Base-by-base conservation (phyloP, 2,113 vertebrate genomes). In the Spheniscus mendiculus region DNA sequence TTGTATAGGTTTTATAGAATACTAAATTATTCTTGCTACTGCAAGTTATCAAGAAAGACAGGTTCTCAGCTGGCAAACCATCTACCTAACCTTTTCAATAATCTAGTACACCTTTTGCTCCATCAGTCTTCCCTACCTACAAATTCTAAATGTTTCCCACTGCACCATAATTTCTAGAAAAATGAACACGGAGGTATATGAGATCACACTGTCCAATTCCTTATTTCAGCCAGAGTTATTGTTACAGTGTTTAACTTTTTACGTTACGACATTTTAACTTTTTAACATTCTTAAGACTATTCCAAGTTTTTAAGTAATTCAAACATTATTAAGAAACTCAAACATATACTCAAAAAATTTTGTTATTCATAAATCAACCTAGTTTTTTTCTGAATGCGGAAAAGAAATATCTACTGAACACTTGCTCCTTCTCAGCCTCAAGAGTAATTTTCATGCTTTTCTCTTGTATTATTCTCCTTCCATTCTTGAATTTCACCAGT, bases 171-270 rank as follows among this genome's bases (percentile, higher is more conserved):
- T 85, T 90, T 92, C n/a, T 77, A 34, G 20, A 74, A 74, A 66
- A 87, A 70, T n/a, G 0, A 36, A 62, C 38, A 63, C 5, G 0
- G 1, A 29, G 2, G 1, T 45, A n/a, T 10, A 23, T 14, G 22
- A 63, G 9, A 29, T 30, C 10, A 55, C 50, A 2, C 16, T 34
- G 7, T 53, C 27, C 8, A 67, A 20, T 38, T 63, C 10, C 6
- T 22, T 65, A n/a, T n/a, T 36, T 56, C 26, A 87, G 3, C 14
- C 25, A 61, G 22, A 59, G 5, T 52, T 77, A 77, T 20, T 76
- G 4, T 36, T 62, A 20, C 3, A 69, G 3, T 40, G 5, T n/a
- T 59, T 87, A 55, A 38, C 8, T 59, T 89, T 79, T 67, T 2
- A 32, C 66, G 4, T 45, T 91, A 21, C 9, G 16, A 25, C 5